These are phyloP conservation scores for Vicugna pacos DNA, from an alignment of 2,113 vertebrate species.

Conservation along the genomic window DNA sequence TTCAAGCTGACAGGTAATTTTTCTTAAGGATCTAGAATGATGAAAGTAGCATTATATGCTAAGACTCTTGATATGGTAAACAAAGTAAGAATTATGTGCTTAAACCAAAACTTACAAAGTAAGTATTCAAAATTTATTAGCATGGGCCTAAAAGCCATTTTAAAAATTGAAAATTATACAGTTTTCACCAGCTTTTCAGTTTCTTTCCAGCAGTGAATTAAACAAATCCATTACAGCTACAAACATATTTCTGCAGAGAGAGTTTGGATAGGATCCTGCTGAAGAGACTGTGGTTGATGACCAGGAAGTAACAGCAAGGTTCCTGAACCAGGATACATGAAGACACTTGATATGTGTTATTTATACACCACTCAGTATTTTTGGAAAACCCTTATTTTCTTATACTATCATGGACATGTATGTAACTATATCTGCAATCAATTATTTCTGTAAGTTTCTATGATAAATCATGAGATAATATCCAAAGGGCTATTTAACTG, in stretches of 20 bases:
- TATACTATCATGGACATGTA: background rate
- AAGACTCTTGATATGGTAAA: conserved; percentile 73
- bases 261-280: background rate
- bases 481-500: background rate
- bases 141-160: conserved; percentile 69
- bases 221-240: conserved; percentile 54
- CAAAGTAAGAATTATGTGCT: conserved; percentile 63
- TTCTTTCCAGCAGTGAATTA: conserved; percentile 61
- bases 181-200: conserved; percentile 62
- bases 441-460: conserved; percentile 7
- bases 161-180: conserved; percentile 72
- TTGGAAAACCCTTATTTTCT: background rate
- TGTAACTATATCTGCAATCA: background rate
- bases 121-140: conserved; percentile 72
- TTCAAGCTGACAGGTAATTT: conserved; percentile 65
- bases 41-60: conserved; percentile 76
- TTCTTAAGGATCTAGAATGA: conserved; percentile 68
- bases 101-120: conserved; percentile 70
- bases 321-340: background rate
- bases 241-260: conserved; percentile 42
- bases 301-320: background rate
- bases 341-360: background rate
- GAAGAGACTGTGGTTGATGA: background rate
- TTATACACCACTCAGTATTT: background rate
- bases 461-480: background rate